phyloP scores from a whole-genome alignment of 2,888 invertebrate genomes.

The Parasteatoda lunata region DNA sequence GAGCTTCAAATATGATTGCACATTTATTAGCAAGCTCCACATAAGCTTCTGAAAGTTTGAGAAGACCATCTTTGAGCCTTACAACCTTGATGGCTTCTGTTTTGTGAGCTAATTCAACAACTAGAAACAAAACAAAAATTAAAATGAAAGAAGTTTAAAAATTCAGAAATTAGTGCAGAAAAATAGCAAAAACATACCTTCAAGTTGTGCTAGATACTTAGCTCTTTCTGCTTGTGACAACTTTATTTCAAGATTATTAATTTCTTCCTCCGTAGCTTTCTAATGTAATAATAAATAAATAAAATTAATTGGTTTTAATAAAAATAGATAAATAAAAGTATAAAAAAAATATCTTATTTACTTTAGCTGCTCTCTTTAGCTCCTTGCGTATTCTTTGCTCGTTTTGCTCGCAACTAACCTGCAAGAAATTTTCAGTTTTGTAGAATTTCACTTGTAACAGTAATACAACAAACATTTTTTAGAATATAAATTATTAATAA shows the following conservation, averaged over 20 bases:
- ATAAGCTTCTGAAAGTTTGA: conserved; percentile 76
- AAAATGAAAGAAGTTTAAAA: neutral
- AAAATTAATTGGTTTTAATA: neutral
- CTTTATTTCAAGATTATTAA: conserved; percentile 75
- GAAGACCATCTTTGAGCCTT: conserved; percentile 76
- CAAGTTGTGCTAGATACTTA: conserved; percentile 76
- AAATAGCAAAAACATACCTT: conserved; percentile 73
- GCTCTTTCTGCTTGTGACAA: conserved; percentile 76
- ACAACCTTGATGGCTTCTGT: conserved; percentile 78
- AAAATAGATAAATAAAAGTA: neutral
- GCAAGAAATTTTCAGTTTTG: conserved; percentile 8
- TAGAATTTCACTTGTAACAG: too few relatives aligned
- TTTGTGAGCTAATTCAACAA: conserved; percentile 76
- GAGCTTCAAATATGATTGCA: conserved; percentile 76
- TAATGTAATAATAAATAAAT: conserved; percentile 50
- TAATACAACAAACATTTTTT: too few relatives aligned
- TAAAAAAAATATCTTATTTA: conserved; percentile 59
- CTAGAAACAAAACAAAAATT: conserved; percentile 72
- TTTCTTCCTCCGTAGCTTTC: conserved; percentile 75
- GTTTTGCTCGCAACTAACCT: conserved; percentile 75
- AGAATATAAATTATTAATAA: too few relatives aligned
- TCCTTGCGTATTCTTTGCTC: conserved; percentile 76
- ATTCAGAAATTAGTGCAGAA: neutral
- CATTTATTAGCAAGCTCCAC: conserved; percentile 76
- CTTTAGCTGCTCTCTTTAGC: conserved; percentile 75